Conservation (phyloP, 2,888 invertebrate species). For the Euproctis similis region DNA sequence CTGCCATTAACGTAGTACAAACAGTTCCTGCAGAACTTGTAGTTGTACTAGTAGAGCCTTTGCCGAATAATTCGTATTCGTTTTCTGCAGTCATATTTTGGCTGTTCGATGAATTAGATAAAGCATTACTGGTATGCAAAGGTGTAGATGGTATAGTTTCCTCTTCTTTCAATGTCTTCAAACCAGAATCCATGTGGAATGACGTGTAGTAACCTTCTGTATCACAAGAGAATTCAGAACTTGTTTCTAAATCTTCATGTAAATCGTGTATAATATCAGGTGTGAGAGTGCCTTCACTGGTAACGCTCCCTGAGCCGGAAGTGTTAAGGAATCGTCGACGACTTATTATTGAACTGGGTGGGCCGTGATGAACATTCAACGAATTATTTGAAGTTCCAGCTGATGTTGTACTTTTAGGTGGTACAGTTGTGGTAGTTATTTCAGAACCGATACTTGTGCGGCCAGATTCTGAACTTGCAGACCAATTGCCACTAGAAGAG, state of each 20-base stretch:
- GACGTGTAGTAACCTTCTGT: slow-evolving; percentile 98
- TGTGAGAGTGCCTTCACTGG: slow-evolving; percentile 89
- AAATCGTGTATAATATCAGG: slow-evolving; percentile 88
- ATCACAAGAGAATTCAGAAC: slow-evolving; percentile 95
- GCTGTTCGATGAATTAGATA: slow-evolving; percentile 82
- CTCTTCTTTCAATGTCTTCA: slow-evolving; percentile 88
- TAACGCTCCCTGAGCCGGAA: slow-evolving; percentile 88
- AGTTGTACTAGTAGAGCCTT: slow-evolving; percentile 92
- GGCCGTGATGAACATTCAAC: slow-evolving; percentile 77
- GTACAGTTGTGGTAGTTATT: slow-evolving; percentile 81
- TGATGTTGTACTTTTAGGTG: slow-evolving; percentile 81
- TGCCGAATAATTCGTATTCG: slow-evolving; percentile 93
- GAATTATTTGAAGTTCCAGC: slow-evolving; percentile 83
- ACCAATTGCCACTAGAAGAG: slow-evolving; percentile 96
- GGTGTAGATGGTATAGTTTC: slow-evolving; percentile 79
- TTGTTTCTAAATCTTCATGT: slow-evolving; percentile 89
- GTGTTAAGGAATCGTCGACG: slow-evolving; percentile 81
- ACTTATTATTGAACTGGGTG: slow-evolving; percentile 82
- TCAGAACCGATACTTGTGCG: slow-evolving; percentile 90
- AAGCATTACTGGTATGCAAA: slow-evolving; percentile 81
- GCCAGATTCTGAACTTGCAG: slow-evolving; percentile 92
- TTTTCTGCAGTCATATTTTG: slow-evolving; percentile 87
- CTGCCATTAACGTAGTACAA: slow-evolving; percentile 86
- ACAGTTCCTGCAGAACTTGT: slow-evolving; percentile 94
- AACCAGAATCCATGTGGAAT: slow-evolving; percentile 96